phyloP scores from a whole-genome alignment of 2,797 vertebrate genomes.

The Sebastes paucispinis region DNA sequence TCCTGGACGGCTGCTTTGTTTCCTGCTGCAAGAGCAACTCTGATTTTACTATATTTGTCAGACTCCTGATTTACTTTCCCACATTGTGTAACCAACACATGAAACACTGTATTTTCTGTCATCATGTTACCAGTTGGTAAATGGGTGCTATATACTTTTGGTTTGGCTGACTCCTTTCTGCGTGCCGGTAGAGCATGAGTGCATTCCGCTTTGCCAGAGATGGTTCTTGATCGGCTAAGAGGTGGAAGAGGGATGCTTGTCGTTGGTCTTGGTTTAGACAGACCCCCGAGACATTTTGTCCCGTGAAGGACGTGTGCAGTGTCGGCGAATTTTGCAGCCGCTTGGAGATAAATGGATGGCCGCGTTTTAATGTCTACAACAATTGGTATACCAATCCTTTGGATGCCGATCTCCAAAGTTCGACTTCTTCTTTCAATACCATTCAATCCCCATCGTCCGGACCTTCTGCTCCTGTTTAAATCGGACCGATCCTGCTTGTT shows the following conservation, averaged over 20 bases:
- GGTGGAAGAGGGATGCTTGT: constrained; percentile 65
- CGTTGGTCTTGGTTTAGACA: constrained; percentile 18
- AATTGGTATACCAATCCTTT: neutral
- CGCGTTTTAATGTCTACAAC: neutral
- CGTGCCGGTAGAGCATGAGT: neutral
- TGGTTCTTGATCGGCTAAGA: constrained; percentile 57
- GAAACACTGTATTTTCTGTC: constrained; percentile 20
- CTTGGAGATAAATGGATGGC: constrained; percentile 4
- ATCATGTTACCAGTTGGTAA: constrained; percentile 17
- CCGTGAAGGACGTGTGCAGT: constrained; percentile 6
- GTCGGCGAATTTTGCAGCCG: constrained; percentile 21
- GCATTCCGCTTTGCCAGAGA: neutral
- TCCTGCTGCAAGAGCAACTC: constrained; percentile 2
- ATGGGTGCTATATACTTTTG: constrained; percentile 4
- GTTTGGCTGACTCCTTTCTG: constrained; percentile 1
- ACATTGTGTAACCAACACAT: neutral
- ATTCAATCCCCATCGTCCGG: constrained; percentile 27
- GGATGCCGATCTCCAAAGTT: constrained; percentile 29
- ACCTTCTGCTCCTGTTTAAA: constrained; percentile 40
- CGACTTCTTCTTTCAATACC: constrained; percentile 12
- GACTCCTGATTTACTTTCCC: constrained; percentile 14
- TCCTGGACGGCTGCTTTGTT: constrained; percentile 25
- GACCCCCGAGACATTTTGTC: constrained; percentile 34
- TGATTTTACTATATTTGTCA: constrained; percentile 22
- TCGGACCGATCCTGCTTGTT: constrained; percentile 47